Evolutionary conservation across 2,888 invertebrate species (phyloP).

Genomic region (Eupithecia insigniata): DNA sequence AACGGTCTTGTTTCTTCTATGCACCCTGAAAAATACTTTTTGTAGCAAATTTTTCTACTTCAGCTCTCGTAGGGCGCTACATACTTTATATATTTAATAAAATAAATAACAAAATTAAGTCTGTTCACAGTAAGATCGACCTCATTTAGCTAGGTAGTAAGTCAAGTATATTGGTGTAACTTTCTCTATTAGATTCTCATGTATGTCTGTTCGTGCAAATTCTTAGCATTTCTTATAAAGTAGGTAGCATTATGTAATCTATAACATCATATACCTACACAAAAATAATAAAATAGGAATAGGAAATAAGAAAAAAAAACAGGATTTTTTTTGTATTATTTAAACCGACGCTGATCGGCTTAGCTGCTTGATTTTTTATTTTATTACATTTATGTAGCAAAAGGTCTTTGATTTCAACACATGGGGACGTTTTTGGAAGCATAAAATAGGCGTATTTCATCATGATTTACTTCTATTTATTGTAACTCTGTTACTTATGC

Average conservation of each 20-base stretch:
- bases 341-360: no score
- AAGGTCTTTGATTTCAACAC: background rate
- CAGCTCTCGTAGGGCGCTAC: background rate
- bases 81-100: background rate
- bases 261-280: background rate
- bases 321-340: background rate
- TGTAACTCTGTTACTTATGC: slow-evolving; percentile 12
- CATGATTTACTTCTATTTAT: background rate
- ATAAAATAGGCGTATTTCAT: background rate
- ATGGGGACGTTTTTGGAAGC: background rate
- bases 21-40: background rate
- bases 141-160: background rate
- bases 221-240: slow-evolving; percentile 19
- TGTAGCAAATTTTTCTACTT: background rate
- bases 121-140: background rate
- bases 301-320: background rate
- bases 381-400: background rate
- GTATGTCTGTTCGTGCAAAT: slow-evolving; percentile 26
- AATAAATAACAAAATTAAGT: background rate
- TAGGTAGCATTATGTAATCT: background rate
- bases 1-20: background rate
- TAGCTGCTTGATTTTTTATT: background rate
- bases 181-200: slow-evolving; percentile 35
- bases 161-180: slow-evolving; percentile 13
- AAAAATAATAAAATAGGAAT: no score